phyloP scores from a whole-genome alignment of 1,140 invertebrate species.

The Drosophila arizonae region DNA sequence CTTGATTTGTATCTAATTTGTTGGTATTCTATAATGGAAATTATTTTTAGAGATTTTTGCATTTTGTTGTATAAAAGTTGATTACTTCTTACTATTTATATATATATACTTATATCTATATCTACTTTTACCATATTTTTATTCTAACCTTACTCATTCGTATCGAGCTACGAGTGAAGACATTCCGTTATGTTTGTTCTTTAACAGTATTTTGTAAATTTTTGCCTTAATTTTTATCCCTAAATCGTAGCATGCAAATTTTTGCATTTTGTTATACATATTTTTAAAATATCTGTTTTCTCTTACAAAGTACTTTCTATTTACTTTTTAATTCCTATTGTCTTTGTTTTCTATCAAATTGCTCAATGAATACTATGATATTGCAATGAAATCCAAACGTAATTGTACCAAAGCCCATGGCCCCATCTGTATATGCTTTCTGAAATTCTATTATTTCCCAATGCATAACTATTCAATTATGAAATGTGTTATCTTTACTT shows the following conservation, averaged over 20 bases:
- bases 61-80: constrained; percentile 61
- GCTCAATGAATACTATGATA: constrained; percentile 36
- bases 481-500: constrained; percentile 45
- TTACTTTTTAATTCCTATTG: constrained; percentile 38
- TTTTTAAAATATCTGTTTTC: constrained; percentile 16
- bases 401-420: constrained; percentile 27
- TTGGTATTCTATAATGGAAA: constrained; percentile 42
- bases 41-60: constrained; percentile 65
- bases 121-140: constrained; percentile 1
- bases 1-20: constrained; percentile 36
- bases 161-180: constrained; percentile 13
- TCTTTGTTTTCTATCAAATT: constrained; percentile 40
- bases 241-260: constrained; percentile 39
- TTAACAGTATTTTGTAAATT: constrained; percentile 53
- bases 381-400: constrained; percentile 19
- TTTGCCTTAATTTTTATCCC: constrained; percentile 25
- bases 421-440: constrained; percentile 35
- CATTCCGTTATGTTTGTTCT: constrained; percentile 47
- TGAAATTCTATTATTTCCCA: constrained; percentile 33
- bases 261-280: constrained; percentile 49
- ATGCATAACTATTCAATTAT: constrained; percentile 44
- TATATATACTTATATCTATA: constrained; percentile 33
- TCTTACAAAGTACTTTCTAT: constrained; percentile 24
- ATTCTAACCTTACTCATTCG: constrained; percentile 6
- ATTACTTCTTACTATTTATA: constrained; percentile 32